Base-by-base conservation (phyloP, 2,797 vertebrate species). In the Malacoctenus gilli region DNA sequence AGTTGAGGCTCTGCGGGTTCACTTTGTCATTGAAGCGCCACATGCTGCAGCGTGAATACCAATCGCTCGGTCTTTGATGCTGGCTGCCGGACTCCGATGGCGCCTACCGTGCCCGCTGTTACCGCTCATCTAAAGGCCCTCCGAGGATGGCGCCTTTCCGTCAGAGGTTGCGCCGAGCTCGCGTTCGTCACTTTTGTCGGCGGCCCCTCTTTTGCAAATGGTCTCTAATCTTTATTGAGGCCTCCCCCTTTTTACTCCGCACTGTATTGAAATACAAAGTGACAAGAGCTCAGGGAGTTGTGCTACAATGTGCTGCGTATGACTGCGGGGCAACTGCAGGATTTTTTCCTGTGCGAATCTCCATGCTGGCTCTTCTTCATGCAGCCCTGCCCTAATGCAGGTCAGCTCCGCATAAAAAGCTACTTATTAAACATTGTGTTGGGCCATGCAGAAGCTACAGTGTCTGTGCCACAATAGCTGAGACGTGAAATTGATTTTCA, bases 401-500 rank as follows among this genome's bases (percentile, higher is more conserved):
- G 61, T 72, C 65, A 63, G 41, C 47, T 77, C 49, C 46, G 62
- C 66, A 75, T 80, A 68, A 65, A 70, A 68, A 70, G 60, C 61
- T 51, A 55, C 72, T 82, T 76, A 83, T 82, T 76, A 86, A 80
- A 79, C 68, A 74, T 66, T 62, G 69, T 76, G 54, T 58, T 61
- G 51, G 69, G 73, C 77, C 65, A 72, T 69, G 72, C 78, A 89
- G 84, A 81, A 86, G 87, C 72, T 75, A 72, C 41, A 37, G 70
- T 77, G 75, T 80, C 65, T 76, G 41, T n/a, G 51, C 49, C 63
- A 72, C 69, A 72, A 74, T 72, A 87, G 72, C 63, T 83, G 80
- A 83, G 80, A 80, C 65, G 80, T 89, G 83, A 90, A 89, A 90
- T 86, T 85, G 83, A 88, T 89, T 90, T 89, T 85, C 75, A 84